Base-by-base conservation (phyloP, 2,797 vertebrate genomes). In the Chromobotia macracanthus region DNA sequence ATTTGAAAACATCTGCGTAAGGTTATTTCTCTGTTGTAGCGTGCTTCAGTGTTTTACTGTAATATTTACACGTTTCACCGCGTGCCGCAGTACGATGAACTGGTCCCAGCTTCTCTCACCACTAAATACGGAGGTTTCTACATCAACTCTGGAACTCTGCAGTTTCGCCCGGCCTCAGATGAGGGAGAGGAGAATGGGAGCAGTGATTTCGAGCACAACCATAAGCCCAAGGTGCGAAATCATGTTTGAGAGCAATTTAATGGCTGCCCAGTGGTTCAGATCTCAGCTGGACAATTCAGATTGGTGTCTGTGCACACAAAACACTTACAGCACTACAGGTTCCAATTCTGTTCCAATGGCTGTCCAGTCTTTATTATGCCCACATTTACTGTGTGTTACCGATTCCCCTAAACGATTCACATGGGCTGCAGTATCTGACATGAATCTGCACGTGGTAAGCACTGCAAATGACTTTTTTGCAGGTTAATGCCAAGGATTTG, bases 121-220 rank as follows among this genome's bases (percentile, higher is more conserved):
- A 98, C 97, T 0, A 96, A 95, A 80, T 93, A 94, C 0, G 97
- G 97, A 81, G 97, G 97, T 3, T 99, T 99, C 91, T 99, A 99
- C 78, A 93, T 99, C 83, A 99, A 99, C 87, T 94, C 94, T 0
- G 97, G 97, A 35, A 90, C 94, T 0, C 91, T 99, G 70, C 94
- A 97, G 12, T 99, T 97, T 87, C 93, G 96, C 18, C 94, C 92
- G 19, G 92, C 92, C 0, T 98, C 95, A 0, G 97, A 96, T 64
- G 92, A 92, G 0, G 90, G 91, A 48, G 76, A 65, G 0, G 95
- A 96, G 63, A 92, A 94, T 19, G 92, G 95, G 75, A 72, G 82
- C 83, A 44, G 86, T 89, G 56, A 90, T 91, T 77, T 94, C 93
- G 82, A 93, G 94, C 82, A 92, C 92, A 87, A 90, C 90, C 53